These are phyloP conservation scores for Trichogramma dendrolimi DNA, from an alignment of 2,888 invertebrate genomes.

Conservation along the genomic window DNA sequence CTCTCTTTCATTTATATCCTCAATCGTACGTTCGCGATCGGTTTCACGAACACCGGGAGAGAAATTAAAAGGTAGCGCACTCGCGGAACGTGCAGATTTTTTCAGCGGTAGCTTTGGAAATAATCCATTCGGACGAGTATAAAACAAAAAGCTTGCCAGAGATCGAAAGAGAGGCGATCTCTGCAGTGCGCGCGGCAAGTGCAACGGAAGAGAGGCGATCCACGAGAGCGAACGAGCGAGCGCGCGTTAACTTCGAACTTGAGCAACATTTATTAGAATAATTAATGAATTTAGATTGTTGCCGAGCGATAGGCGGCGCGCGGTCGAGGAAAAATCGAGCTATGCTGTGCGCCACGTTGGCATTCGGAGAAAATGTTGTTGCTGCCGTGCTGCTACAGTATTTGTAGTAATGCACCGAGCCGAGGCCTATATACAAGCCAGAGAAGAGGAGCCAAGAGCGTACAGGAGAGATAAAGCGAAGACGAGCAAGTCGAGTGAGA, in stretches of 20 bases:
- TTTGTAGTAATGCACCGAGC: neutral
- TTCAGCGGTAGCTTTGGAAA: too few relatives aligned
- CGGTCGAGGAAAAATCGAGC: neutral
- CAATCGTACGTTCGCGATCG: constrained; percentile 21
- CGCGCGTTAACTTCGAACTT: neutral
- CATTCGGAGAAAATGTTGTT: constrained; percentile 7
- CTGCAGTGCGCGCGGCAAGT: neutral
- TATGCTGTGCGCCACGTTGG: constrained; percentile 9
- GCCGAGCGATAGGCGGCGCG: constrained; percentile 15
- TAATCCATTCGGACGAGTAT: neutral
- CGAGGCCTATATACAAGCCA: constrained; percentile 4
- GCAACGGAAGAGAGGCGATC: neutral
- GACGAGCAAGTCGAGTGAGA: neutral
- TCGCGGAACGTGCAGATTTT: neutral
- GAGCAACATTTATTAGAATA: constrained; percentile 30
- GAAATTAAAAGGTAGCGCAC: neutral
- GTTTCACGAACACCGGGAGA: neutral
- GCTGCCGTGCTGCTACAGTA: too few relatives aligned
- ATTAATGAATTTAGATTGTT: constrained; percentile 30
- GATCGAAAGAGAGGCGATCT: neutral
- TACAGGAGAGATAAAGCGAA: constrained; percentile 6
- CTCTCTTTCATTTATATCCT: constrained; percentile 20
- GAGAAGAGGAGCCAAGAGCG: constrained; percentile 1
- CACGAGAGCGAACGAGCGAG: neutral
- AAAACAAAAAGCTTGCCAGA: neutral